phyloP scores from a whole-genome alignment of 1,140 invertebrate genomes.

The Neocloeon triangulifer region DNA sequence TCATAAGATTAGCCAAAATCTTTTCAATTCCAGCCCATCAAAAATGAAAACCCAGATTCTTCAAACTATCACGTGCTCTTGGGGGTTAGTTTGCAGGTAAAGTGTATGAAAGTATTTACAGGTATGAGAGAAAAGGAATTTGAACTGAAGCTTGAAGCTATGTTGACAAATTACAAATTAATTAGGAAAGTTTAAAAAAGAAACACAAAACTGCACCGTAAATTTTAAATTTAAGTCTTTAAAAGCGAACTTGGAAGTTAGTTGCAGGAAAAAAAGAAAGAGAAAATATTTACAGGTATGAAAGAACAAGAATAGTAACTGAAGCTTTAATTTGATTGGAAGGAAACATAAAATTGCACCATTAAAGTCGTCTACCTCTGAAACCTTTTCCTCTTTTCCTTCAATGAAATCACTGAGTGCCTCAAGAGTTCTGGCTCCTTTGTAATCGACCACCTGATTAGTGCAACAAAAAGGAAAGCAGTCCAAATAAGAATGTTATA shows the following conservation, averaged over 20 bases:
- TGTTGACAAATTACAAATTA: too few relatives aligned
- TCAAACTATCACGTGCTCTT: too few relatives aligned
- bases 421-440: slow-evolving; percentile 34
- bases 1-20: slow-evolving; percentile 16
- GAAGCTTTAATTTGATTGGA: too few relatives aligned
- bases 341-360: too few relatives aligned
- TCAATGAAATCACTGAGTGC: slow-evolving; percentile 31
- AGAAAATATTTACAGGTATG: too few relatives aligned
- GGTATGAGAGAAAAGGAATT: too few relatives aligned
- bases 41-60: background rate
- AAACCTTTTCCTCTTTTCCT: slow-evolving; percentile 9
- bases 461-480: background rate
- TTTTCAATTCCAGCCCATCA: slow-evolving; percentile 8
- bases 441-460: slow-evolving; percentile 29
- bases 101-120: too few relatives aligned
- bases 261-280: background rate
- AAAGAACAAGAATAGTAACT: too few relatives aligned
- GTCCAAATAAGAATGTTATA: slow-evolving; percentile 4
- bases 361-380: slow-evolving; percentile 2
- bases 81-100: too few relatives aligned
- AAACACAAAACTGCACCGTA: background rate
- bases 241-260: slow-evolving; percentile 1
- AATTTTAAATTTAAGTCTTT: background rate
- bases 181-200: background rate
- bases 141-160: too few relatives aligned